These are phyloP conservation scores for Platygyra sinensis DNA, from an alignment of 64 coral and sea anemone species.

Conservation along the genomic window DNA sequence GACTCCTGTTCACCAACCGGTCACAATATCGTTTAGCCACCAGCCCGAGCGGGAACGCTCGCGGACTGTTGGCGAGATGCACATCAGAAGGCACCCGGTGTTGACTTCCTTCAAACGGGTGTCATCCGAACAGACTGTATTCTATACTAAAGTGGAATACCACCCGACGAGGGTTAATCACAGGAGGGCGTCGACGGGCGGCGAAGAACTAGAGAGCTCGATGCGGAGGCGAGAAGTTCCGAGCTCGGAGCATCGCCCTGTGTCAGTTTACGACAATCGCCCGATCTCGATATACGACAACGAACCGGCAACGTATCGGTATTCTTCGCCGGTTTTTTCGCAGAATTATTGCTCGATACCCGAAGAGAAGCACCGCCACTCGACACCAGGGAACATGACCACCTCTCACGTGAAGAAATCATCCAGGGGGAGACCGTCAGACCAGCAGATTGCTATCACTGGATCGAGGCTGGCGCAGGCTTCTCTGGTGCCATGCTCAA, in stretches of 20 bases:
- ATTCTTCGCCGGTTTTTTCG: conserved; percentile 76
- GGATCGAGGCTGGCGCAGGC: conserved; percentile 54
- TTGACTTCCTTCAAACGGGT: conserved; percentile 73
- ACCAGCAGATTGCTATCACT: conserved; percentile 48
- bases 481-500: conserved; percentile 9
- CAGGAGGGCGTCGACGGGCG: conserved; percentile 80
- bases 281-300: conserved; percentile 89
- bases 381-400: conserved; percentile 20
- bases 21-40: conserved; percentile 30
- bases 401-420: conserved; percentile 39
- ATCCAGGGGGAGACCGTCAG: not conserved
- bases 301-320: conserved; percentile 57
- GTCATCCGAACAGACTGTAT: conserved; percentile 66
- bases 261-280: conserved; percentile 87
- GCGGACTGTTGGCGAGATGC: not conserved
- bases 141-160: conserved; percentile 59
- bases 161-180: conserved; percentile 29
- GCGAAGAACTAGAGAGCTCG: conserved; percentile 23
- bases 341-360: conserved; percentile 38
- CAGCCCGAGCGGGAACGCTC: conserved; percentile 40
- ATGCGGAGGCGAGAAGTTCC: conserved; percentile 22
- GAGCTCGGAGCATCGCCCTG: conserved; percentile 55
- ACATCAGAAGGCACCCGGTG: conserved; percentile 69
- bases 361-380: conserved; percentile 54
- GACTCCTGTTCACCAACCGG: conserved; percentile 27